Conservation (phyloP, 2,797 vertebrate species). For the Mus minutoides region DNA sequence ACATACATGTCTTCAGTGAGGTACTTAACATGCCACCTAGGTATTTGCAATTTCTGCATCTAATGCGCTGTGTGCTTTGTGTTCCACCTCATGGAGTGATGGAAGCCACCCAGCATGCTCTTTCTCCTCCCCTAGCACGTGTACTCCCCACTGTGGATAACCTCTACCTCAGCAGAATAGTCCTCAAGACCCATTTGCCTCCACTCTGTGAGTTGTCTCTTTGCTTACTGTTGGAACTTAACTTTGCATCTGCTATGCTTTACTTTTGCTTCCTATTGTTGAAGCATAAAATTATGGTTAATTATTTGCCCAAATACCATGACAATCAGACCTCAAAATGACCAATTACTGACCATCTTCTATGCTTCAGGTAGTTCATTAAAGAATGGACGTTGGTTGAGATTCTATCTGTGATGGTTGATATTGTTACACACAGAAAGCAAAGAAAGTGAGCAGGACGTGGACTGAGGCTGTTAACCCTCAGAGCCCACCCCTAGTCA, state of each 20-base stretch:
- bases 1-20: neutral
- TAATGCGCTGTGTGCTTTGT: neutral
- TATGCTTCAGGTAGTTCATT: neutral
- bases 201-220: neutral
- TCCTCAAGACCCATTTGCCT: neutral
- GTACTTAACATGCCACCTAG: neutral
- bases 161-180: neutral
- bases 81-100: neutral
- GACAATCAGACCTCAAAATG: neutral
- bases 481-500: neutral
- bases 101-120: neutral
- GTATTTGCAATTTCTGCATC: neutral
- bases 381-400: conserved; percentile 16
- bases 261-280: neutral
- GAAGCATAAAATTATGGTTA: neutral
- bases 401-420: neutral
- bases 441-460: neutral
- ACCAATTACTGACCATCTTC: neutral
- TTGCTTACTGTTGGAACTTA: neutral
- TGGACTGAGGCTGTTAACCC: neutral
- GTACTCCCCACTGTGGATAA: neutral
- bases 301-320: neutral
- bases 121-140: neutral
- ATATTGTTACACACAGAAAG: neutral
- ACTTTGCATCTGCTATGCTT: neutral